These are phyloP conservation scores for Zaprionus inermis DNA, from an alignment of 1,140 invertebrate genomes.

Conservation along the genomic window DNA sequence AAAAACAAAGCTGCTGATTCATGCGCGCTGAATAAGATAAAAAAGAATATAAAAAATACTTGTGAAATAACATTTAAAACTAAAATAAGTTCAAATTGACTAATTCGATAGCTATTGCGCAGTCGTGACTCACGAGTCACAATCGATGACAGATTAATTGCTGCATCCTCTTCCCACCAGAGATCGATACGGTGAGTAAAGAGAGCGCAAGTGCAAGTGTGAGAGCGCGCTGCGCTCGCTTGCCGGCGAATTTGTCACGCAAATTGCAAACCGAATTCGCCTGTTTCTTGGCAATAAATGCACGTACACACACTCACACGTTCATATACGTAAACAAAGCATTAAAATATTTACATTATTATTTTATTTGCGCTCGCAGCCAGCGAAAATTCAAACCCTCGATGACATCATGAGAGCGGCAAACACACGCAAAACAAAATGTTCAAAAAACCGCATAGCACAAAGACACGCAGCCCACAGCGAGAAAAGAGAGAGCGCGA, in stretches of 20 bases:
- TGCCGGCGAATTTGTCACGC: conserved; percentile 2
- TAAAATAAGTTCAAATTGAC: conserved; percentile 23
- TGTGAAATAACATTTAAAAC: conserved; percentile 21
- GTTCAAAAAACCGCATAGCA: conserved; percentile 35
- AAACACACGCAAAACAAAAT: conserved; percentile 40
- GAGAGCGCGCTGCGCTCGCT: neutral
- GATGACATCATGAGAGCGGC: conserved; percentile 64
- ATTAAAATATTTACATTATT: conserved; percentile 11
- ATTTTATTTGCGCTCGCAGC: conserved; percentile 23
- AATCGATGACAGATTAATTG: conserved; percentile 25
- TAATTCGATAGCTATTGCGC: conserved; percentile 19
- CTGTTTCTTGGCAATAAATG: conserved; percentile 7
- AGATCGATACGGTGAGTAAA: neutral
- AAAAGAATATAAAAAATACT: conserved; percentile 14
- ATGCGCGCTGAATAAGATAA: conserved; percentile 42
- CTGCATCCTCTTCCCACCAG: neutral
- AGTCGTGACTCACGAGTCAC: conserved; percentile 28
- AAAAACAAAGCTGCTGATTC: conserved; percentile 63
- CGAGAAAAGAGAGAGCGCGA: conserved; percentile 8
- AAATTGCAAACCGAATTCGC: neutral
- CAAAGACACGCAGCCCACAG: conserved; percentile 13
- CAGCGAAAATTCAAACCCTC: conserved; percentile 25
- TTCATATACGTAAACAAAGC: neutral
- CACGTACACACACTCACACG: neutral
- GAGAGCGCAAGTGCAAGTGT: neutral